Evolutionary conservation across 2,888 invertebrate genomes (phyloP), one percentile per base, ranked within the genome.

Genomic region (Eilema griseolum): DNA sequence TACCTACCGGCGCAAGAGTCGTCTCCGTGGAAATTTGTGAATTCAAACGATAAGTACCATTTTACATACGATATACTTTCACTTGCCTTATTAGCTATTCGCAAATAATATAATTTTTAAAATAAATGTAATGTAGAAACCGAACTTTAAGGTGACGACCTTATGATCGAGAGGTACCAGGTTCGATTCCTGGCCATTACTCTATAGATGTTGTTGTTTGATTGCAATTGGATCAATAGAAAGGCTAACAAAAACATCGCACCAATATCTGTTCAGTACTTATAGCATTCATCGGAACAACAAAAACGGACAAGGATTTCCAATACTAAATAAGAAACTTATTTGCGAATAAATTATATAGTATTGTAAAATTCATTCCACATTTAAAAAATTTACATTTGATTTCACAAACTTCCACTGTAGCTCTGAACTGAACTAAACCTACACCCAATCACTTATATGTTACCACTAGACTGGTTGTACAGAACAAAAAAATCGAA

Each of bases 11-110:
- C 28, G 23, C 31, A 61, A 61, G 46, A 60, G n/a, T 31, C 20
- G 24, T 41, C 76, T 61, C 8, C 75, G 72, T 73, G 78, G 77
- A 73, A 80, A 73, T 78, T 78, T 77, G 73, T 76, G 76, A 78
- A 73, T 67, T 83, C 74, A 74, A 76, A 77, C 78, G 78, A 78
- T 80, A 81, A 78, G 81, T 80, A 78, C 64, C 64, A 71, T 75
- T 75, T 77, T 73, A 52, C 24, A 63, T 71, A 66, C 24, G 37
- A 61, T 56, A 23, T 14, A 33, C 28, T 67, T 67, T n/a, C n/a
- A 31, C 31, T 26, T 12, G 37, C 41, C 11, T 37, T 4, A 24
- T 26, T 16, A 41, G 41, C n/a, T 66, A 57, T 41, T 59, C 14
- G 59, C 59, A 66, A 66, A 59, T 57, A 37, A 56, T 33, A 59